These are phyloP conservation scores for Drosophila novamexicana DNA, from an alignment of 1,140 invertebrate genomes.

Conservation along the genomic window DNA sequence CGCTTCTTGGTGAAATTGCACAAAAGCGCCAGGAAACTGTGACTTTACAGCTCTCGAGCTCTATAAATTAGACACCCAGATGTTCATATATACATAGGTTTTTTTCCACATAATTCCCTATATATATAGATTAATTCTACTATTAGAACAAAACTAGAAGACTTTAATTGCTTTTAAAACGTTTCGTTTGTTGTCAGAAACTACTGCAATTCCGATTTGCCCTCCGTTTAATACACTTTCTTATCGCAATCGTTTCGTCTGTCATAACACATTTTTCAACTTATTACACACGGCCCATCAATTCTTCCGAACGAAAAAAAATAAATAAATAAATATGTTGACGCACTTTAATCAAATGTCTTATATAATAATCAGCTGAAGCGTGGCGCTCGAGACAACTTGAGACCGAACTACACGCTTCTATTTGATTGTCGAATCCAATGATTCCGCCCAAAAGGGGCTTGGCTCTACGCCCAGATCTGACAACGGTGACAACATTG, in stretches of 20 bases:
- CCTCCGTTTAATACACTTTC: background rate
- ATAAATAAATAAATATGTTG: background rate
- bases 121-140: too few relatives aligned
- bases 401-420: background rate
- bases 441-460: background rate
- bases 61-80: too few relatives aligned
- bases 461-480: conserved; percentile 3
- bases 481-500: background rate
- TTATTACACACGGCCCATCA: conserved; percentile 1
- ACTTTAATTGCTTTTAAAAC: background rate
- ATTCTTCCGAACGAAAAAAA: background rate
- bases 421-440: background rate
- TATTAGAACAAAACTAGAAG: too few relatives aligned
- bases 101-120: too few relatives aligned
- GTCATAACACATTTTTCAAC: background rate
- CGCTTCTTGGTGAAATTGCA: too few relatives aligned
- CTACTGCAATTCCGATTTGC: background rate
- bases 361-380: conserved; percentile 6
- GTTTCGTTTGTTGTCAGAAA: background rate
- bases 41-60: too few relatives aligned
- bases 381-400: background rate
- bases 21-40: too few relatives aligned
- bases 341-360: conserved; percentile 1
- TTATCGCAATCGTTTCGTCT: conserved; percentile 14
- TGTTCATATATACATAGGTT: too few relatives aligned